Evolutionary conservation across 2,113 vertebrate species (phyloP).

Genomic region (Epinephelus fuscoguttatus): DNA sequence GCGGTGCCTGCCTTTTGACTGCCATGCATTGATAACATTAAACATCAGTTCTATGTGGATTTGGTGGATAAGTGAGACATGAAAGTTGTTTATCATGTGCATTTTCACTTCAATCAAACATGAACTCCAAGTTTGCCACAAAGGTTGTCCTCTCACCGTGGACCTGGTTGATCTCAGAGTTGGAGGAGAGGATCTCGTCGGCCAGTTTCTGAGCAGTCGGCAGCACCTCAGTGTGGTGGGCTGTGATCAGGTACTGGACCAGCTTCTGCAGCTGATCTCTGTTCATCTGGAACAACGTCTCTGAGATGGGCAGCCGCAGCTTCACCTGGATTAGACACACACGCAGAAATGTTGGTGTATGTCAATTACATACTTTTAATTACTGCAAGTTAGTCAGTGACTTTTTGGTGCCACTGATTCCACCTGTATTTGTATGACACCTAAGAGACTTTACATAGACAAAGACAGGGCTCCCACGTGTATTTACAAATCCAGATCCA

Average conservation of each 20-base stretch:
- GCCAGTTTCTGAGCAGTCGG: constrained; percentile 98
- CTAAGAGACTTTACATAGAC: too few relatives aligned
- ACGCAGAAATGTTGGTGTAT: neutral
- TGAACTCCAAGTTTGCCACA: neutral
- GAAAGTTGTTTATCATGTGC: neutral
- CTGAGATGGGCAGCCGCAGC: constrained; percentile 98
- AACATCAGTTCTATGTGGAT: neutral
- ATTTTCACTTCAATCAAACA: neutral
- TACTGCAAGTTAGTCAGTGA: neutral
- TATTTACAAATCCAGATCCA: too few relatives aligned
- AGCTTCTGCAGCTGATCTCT: constrained; percentile 99
- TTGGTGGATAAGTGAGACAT: too few relatives aligned
- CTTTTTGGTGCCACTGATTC: neutral
- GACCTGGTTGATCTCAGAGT: constrained; percentile 99
- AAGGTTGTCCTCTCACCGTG: constrained; percentile 88
- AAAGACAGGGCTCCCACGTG: too few relatives aligned
- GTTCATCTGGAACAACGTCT: constrained; percentile 99
- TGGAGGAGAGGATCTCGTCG: constrained; percentile 99
- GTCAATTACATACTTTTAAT: neutral
- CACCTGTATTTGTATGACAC: too few relatives aligned
- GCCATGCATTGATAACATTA: neutral
- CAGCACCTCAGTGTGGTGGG: constrained; percentile 98
- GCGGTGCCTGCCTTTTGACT: neutral
- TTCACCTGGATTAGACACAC: constrained; percentile 85
- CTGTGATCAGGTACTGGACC: constrained; percentile 99